Base-by-base conservation (phyloP, 2,888 invertebrate genomes). In the Drosophila kokeensis region DNA sequence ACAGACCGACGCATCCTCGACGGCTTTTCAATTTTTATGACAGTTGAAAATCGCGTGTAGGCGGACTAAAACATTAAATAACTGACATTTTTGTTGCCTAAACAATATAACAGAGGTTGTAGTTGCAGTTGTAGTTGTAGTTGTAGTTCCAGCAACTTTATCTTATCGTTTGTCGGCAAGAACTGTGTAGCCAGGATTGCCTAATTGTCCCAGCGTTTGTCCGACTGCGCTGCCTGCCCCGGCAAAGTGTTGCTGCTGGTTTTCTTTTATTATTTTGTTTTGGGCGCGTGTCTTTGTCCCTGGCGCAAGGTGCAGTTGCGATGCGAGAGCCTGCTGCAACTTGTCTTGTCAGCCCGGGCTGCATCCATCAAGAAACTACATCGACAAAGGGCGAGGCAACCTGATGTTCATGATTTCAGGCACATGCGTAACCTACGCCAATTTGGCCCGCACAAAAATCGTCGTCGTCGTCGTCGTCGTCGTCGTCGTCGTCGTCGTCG, bases 401-500 rank as follows among this genome's bases (percentile, higher is more conserved):
- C 49, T 76, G 67, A 67, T 79, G 81, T 78, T 81, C 71, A 81
- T 81, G 84, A 88, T 89, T 86, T 87, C 58, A 60, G 87, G 72
- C 77, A 79, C 83, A 83, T 82, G 82, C 85, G 80, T 84, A 91
- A 86, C 91, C 82, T 89, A 81, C 90, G 83, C 84, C 90, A 90
- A 90, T 83, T 90, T 89, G 69, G 72, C 76, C 80, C 69, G 71
- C 73, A 77, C 79, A 81, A 76, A 79, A 75, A 68, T 64, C 67
- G 50, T 58, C 42, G 36, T 67, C 53, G 59, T 62, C 63, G 29
- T 53, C 63, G 64, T 67, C 53, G 13, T n/a, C 18, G 8, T 42
- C 42, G 38, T 38, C 40, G 36, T 67, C 53, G 59, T 62, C 63
- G 29, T 53, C 63, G 64, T 67, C 53, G 13, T n/a, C 18, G 8